phyloP scores from a whole-genome alignment of 2,113 vertebrate genomes.

The Mormyrus lacerda region DNA sequence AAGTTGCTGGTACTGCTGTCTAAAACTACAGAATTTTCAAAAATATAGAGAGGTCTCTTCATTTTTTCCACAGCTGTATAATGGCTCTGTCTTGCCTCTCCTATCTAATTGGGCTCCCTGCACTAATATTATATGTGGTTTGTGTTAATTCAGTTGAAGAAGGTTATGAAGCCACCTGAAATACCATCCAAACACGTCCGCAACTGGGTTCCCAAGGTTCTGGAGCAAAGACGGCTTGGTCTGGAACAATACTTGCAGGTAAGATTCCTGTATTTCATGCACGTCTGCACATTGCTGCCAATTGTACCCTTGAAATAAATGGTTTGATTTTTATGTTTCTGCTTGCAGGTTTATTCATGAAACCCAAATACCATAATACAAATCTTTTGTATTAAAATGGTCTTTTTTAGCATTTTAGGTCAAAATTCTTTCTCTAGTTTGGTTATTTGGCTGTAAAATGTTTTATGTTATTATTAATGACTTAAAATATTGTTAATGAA shows the following conservation, averaged over 20 bases:
- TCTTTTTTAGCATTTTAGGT: background rate
- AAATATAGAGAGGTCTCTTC: background rate
- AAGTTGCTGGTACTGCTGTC: background rate
- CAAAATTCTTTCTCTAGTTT: background rate
- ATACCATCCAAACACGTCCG: conserved; percentile 96
- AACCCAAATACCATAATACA: no score
- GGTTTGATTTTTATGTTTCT: background rate
- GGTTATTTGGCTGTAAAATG: background rate
- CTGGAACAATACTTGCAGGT: conserved; percentile 93
- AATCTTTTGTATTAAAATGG: background rate
- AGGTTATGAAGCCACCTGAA: conserved; percentile 90
- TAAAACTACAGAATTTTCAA: background rate
- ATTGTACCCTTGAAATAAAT: background rate
- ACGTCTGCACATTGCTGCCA: no score
- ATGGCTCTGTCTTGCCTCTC: background rate
- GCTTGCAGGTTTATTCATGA: background rate
- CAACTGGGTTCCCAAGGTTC: conserved; percentile 95
- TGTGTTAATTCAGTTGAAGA: conserved; percentile 74
- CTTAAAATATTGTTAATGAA: background rate
- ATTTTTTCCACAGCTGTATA: background rate
- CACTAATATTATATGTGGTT: background rate
- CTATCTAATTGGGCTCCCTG: background rate
- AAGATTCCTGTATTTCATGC: background rate
- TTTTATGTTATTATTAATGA: background rate
- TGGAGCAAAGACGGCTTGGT: conserved; percentile 88